Evolutionary conservation across 2,113 vertebrate species (phyloP).

Genomic region (Neotoma lepida): DNA sequence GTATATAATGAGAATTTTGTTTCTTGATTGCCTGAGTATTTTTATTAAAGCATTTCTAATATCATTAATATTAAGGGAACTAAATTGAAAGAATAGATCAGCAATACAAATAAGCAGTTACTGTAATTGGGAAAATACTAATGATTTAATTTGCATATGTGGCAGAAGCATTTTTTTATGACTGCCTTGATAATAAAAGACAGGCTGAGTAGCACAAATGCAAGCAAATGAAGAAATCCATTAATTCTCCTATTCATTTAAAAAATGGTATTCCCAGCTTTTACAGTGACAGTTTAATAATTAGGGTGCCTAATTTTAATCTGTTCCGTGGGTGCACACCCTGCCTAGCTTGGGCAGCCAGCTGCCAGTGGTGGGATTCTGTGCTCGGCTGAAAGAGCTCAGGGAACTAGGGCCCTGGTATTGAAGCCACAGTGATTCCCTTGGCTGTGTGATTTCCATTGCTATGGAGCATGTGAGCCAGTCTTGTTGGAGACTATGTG

Average conservation of each 20-base stretch:
- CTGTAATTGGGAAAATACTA: constrained; percentile 63
- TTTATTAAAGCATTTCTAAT: constrained; percentile 16
- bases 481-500: fast-evolving
- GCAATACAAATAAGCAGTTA: constrained; percentile 56
- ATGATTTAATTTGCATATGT: constrained; percentile 67
- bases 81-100: constrained; percentile 52
- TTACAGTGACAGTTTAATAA: constrained; percentile 55
- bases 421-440: neutral
- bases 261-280: constrained; percentile 35
- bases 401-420: neutral
- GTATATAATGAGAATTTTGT: neutral
- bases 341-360: neutral
- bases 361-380: neutral
- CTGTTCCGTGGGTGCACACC: constrained; percentile 46
- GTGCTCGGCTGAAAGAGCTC: neutral
- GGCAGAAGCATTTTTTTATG: constrained; percentile 46
- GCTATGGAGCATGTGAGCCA: fast-evolving
- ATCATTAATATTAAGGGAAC: constrained; percentile 9
- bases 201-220: constrained; percentile 55
- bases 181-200: constrained; percentile 56
- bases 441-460: neutral
- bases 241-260: constrained; percentile 45
- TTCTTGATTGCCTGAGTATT: neutral
- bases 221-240: constrained; percentile 57
- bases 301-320: constrained; percentile 64